A percentile compares a stretch with the other conserved stretches of the same genome.
phyloP scores from a whole-genome alignment of 2,113 vertebrate genomes.

The Nycticebus coucang region DNA sequence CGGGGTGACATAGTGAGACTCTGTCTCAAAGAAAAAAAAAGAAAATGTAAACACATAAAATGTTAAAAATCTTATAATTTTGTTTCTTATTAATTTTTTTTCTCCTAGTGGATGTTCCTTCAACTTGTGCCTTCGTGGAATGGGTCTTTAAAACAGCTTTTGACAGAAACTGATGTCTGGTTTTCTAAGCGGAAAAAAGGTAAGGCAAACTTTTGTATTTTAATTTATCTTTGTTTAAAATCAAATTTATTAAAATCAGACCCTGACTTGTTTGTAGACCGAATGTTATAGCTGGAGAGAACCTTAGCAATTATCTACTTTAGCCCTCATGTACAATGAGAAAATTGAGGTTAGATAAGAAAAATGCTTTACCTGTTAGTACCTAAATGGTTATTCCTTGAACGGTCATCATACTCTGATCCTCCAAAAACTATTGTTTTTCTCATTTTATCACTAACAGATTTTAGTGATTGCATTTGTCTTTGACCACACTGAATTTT shows the following conservation, averaged over 20 bases:
- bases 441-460: not conserved
- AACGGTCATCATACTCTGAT: not conserved
- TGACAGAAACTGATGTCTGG: slow-evolving; percentile 94
- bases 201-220: slow-evolving; percentile 58
- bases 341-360: not conserved
- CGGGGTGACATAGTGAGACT: too few relatives aligned
- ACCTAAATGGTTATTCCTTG: not conserved
- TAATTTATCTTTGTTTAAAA: not conserved
- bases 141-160: slow-evolving; percentile 94
- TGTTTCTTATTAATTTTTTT: slow-evolving; percentile 42
- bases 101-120: slow-evolving; percentile 96
- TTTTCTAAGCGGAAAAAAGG: slow-evolving; percentile 94
- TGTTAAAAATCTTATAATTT: not conserved
- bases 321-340: not conserved
- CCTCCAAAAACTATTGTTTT: not conserved
- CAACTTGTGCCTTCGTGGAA: slow-evolving; percentile 96
- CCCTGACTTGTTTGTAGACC: slow-evolving; percentile 7
- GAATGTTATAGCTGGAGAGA: slow-evolving; percentile 22
- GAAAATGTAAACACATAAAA: slow-evolving; percentile 30
- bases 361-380: not conserved
- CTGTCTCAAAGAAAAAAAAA: too few relatives aligned
- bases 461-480: not conserved
- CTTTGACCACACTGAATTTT: not conserved
- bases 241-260: slow-evolving; percentile 26
- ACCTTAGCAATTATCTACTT: not conserved